Base-by-base conservation (phyloP, 2,797 vertebrate genomes). In the Neosalanx taihuensis region DNA sequence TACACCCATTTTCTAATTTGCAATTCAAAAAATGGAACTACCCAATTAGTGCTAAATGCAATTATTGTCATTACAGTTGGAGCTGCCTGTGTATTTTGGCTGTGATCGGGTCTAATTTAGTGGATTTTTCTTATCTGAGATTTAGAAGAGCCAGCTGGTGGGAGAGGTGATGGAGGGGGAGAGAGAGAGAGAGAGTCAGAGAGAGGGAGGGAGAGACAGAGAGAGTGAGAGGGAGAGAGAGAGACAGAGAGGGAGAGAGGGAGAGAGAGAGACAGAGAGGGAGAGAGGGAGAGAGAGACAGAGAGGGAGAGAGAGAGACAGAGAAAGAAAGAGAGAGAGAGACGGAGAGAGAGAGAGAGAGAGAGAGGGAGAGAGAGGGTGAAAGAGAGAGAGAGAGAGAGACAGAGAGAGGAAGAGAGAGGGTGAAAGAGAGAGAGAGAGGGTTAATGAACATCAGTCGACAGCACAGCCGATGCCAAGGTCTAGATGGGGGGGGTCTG, bases 1-100 rank as follows among this genome's bases (percentile, higher is more conserved):
- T 9, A 46, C 41, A 13, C 10, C 37, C 6, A 0, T 30, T 71
- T 30, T 46, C 29, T 35, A 46, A 23, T 58, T 57, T 70, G n/a
- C 64, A 68, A 61, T 72, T 57, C 71, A 72, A 56, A 70, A 29
- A 15, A 30, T 73, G 35, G 33, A 41, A 73, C 63, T 60, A 29
- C 57, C 66, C 30, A 60, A 59, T 72, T 72, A 20, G 64, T 35
- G 13, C 33, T 60, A 72, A 72, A 66, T 46, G 63, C 64, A 64
- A 64, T 72, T 58, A 65, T 66, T 51, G 9, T 58, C 51, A 57
- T 66, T 64, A 72, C 5, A 23, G 57, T 7, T 17, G 61, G 53
- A 59, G 20, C 30, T 20, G 33, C 30, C 5, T 71, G 70, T 71
- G 70, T 53, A 17, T 35, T 61, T 64, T 41, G 49, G 62, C 62